A percentile compares a stretch with the other conserved stretches of the same genome.
Conservation (phyloP, 2,888 invertebrate genomes). For the Buathra laborator region DNA sequence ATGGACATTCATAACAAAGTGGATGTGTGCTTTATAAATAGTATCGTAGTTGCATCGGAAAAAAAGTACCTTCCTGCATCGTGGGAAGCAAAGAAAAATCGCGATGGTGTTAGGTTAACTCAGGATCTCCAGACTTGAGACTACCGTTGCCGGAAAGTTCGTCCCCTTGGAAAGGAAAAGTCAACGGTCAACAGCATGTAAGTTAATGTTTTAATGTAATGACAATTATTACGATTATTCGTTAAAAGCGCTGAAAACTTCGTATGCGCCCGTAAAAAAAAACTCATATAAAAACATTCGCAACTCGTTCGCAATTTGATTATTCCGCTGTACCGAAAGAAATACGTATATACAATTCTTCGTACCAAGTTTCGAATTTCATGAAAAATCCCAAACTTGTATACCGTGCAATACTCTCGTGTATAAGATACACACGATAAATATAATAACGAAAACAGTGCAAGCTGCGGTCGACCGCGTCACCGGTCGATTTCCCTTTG, state of each 20-base stretch:
- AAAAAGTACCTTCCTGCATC: neutral
- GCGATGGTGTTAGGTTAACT: constrained; percentile 49
- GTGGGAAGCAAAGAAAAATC: neutral
- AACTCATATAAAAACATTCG: neutral
- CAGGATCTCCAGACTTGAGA: neutral
- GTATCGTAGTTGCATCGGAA: neutral
- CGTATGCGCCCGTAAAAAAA: neutral
- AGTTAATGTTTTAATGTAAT: constrained; percentile 18
- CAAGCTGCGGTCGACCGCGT: constrained; percentile 3
- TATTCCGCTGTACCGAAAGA: neutral
- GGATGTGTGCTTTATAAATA: neutral
- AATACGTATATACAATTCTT: neutral
- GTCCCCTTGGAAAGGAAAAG: neutral
- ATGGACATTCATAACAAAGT: neutral
- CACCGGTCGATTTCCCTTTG: constrained; percentile 7
- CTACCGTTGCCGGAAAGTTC: neutral
- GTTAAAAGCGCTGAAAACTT: too few species aligned
- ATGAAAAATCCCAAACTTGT: constrained; percentile 24
- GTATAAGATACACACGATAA: neutral
- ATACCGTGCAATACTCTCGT: neutral
- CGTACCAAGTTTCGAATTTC: neutral
- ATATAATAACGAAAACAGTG: neutral
- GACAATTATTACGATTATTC: neutral
- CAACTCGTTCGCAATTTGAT: neutral
- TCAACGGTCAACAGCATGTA: constrained; percentile 27